phyloP scores from a whole-genome alignment of 2,797 vertebrate genomes.

The Picus viridis region DNA sequence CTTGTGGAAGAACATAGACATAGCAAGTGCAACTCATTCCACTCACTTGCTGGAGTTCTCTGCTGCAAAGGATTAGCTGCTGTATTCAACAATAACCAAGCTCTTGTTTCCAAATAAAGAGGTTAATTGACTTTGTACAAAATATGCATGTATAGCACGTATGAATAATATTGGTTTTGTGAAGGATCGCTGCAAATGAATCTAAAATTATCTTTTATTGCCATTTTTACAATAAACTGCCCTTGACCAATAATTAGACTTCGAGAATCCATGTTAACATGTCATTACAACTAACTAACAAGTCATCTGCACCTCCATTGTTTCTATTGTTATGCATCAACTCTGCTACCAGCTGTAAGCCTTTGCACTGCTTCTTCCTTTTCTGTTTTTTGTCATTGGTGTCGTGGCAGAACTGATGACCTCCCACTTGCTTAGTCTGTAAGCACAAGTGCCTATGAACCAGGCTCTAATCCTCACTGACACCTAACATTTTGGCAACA shows the following conservation, averaged over 20 bases:
- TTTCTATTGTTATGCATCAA: neutral
- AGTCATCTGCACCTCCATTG: slow-evolving; percentile 14
- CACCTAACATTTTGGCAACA: neutral
- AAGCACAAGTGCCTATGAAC: neutral
- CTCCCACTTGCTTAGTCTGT: neutral
- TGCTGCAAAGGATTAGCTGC: slow-evolving; percentile 73
- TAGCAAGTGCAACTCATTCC: slow-evolving; percentile 56
- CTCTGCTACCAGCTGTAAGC: neutral
- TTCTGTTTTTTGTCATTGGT: neutral
- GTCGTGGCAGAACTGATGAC: neutral
- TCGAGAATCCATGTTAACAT: slow-evolving; percentile 40
- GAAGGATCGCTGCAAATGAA: slow-evolving; percentile 58
- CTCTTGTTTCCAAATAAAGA: slow-evolving; percentile 79
- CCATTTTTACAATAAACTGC: slow-evolving; percentile 73
- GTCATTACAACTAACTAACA: slow-evolving; percentile 51
- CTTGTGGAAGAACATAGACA: slow-evolving; percentile 52
- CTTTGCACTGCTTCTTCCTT: neutral
- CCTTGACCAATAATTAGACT: slow-evolving; percentile 73
- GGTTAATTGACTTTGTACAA: slow-evolving; percentile 78
- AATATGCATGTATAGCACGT: slow-evolving; percentile 66
- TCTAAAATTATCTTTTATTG: slow-evolving; percentile 75
- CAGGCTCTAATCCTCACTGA: neutral
- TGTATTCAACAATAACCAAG: slow-evolving; percentile 69
- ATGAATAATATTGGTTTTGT: slow-evolving; percentile 76
- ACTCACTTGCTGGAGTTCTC: slow-evolving; percentile 65